Evolutionary conservation across 2,888 invertebrate genomes (phyloP), one percentile per base, ranked within the genome.

Genomic region (Parnassius apollo): DNA sequence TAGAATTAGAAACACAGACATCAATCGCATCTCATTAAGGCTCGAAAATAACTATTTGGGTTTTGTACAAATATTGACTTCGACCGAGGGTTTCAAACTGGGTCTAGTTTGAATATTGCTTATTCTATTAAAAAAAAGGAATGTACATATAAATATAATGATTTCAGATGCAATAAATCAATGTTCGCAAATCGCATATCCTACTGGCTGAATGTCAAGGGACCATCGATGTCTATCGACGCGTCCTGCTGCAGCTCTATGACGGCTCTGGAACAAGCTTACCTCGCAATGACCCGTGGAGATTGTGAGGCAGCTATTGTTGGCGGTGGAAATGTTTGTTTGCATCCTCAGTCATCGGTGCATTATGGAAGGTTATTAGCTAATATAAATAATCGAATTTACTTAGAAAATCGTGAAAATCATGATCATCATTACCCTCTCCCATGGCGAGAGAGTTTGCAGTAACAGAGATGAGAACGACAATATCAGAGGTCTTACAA

Each of bases 241-340:
- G 75, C 74, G 10, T 76, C 81, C 0, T 86, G 87, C 73, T 82
- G 83, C 69, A 84, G 86, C 18, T 83, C 85, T 0, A 65, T 77
- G 0, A 75, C 73, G 0, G 87, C 85, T 0, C 61, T 88, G 18
- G 81, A 85, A 59, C 77, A 78, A 61, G 89, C 86, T 0, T 82
- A 77, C 61, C 71, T 73, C 7, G 85, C 83, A 2, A 77, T 90
- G 2, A 64, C 66, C 0, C 72, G 76, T 0, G 88, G 88, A 0
- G 80, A 81, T 9, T 86, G 88, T 57, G 88, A 88, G 35, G 82
- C 85, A 0, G 95, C 95, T 12, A 85, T 95, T 35, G 94, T 95
- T 2, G 94, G 93, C 2, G 94, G 94, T 1, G 81, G 89, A 9
- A 93, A 91, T 68, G 71, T 95, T 12, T 93, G 93, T 60, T 74